These are phyloP conservation scores for Morelia viridis DNA, from an alignment of 2,797 vertebrate species.

Conservation along the genomic window DNA sequence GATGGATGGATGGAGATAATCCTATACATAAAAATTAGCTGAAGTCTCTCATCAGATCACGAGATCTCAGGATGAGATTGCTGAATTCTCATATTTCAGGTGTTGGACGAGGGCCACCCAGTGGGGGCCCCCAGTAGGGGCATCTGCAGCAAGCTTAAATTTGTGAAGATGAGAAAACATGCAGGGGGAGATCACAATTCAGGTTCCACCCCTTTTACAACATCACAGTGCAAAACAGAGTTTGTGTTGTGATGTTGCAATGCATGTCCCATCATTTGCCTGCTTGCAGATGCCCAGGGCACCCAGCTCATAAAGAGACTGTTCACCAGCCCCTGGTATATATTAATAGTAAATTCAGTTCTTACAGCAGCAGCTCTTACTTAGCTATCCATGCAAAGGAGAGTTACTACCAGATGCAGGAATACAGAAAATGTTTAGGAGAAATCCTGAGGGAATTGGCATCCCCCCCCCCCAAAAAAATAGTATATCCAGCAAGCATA, in stretches of 20 bases:
- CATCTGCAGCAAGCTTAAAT: background rate
- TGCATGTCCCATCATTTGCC: background rate
- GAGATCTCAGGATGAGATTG: background rate
- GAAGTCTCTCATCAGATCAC: background rate
- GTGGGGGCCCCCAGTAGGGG: background rate
- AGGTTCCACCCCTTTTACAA: background rate
- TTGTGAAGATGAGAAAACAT: background rate
- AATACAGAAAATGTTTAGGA: background rate
- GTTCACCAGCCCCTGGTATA: background rate
- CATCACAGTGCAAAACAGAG: background rate
- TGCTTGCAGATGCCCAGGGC: background rate
- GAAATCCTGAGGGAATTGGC: background rate
- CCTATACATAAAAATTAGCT: background rate
- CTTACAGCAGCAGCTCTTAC: background rate
- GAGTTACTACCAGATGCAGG: background rate
- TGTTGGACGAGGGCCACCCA: no score
- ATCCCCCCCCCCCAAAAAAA: rapidly evolving
- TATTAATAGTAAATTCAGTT: background rate
- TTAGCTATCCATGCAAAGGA: background rate
- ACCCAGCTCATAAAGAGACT: background rate
- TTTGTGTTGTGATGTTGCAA: background rate
- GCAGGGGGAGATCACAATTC: background rate
- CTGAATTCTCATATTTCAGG: background rate
- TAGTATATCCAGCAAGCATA: background rate
- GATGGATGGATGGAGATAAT: background rate